These are phyloP conservation scores for Pseudomyrmex concolor DNA, from an alignment of 1,140 invertebrate genomes.

Conservation along the genomic window DNA sequence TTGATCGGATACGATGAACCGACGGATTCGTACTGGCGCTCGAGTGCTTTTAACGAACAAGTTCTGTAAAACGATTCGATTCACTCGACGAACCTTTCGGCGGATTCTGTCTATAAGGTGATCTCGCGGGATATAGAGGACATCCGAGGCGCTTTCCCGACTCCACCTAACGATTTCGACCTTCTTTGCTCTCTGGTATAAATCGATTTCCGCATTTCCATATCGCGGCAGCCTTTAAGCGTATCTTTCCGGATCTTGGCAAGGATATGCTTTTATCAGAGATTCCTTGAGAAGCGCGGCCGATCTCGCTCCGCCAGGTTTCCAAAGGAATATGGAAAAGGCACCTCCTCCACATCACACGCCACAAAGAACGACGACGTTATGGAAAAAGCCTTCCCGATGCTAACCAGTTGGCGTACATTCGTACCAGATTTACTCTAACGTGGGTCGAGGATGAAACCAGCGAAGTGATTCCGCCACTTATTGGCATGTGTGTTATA, in stretches of 20 bases:
- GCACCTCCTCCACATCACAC: conserved; percentile 34
- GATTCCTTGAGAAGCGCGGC: conserved; percentile 60
- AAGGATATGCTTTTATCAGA: conserved; percentile 71
- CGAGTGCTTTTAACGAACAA: conserved; percentile 48
- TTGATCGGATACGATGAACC: background rate
- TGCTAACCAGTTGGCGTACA: conserved; percentile 43
- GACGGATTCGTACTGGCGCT: conserved; percentile 40
- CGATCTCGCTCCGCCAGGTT: conserved; percentile 29
- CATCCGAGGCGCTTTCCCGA: conserved; percentile 47
- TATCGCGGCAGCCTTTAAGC: conserved; percentile 61
- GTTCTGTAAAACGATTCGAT: conserved; percentile 47
- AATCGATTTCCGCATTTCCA: conserved; percentile 69
- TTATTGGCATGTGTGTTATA: conserved; percentile 5
- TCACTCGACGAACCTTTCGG: conserved; percentile 38
- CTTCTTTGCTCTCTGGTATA: conserved; percentile 45
- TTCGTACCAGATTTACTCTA: conserved; percentile 29
- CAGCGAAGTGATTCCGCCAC: conserved; percentile 21
- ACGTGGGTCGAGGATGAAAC: conserved; percentile 27
- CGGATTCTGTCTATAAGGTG: conserved; percentile 19
- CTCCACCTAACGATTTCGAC: conserved; percentile 53
- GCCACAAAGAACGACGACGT: conserved; percentile 53
- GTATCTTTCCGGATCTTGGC: conserved; percentile 67
- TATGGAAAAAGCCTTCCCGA: conserved; percentile 1
- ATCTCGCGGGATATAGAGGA: conserved; percentile 44
- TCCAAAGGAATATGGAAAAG: conserved; percentile 61